Percentiles rank a stretch among this genome's conserved stretches.
Conservation (phyloP, 2,797 vertebrate genomes). For the Calcarius lapponicus region DNA sequence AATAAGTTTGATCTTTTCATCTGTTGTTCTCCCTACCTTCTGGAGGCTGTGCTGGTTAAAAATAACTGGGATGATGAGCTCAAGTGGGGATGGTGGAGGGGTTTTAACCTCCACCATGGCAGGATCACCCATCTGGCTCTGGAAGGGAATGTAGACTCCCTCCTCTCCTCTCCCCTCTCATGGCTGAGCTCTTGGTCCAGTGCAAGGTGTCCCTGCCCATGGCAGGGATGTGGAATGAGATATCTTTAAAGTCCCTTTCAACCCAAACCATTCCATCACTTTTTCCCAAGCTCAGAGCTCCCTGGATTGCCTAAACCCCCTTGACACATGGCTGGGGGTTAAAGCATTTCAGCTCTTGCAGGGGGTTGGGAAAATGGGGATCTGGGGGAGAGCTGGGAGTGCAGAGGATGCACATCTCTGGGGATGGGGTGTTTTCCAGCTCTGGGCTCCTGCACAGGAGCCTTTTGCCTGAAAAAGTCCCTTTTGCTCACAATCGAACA, state of each 20-base stretch:
- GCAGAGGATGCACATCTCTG: not conserved
- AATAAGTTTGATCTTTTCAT: constrained; percentile 50
- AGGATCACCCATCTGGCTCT: rapidly evolving
- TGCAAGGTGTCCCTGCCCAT: not conserved
- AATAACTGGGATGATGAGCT: not conserved
- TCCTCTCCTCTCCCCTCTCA: rapidly evolving
- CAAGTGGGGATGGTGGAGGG: not conserved
- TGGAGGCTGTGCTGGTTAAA: constrained; percentile 36
- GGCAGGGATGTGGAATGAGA: not conserved
- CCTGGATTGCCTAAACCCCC: not conserved
- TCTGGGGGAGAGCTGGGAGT: rapidly evolving
- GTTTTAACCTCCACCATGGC: rapidly evolving
- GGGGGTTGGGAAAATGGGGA: not conserved
- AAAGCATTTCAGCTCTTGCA: rapidly evolving
- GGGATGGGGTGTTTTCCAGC: rapidly evolving
- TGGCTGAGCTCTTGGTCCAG: rapidly evolving
- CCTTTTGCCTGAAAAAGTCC: not conserved
- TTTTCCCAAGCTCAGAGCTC: not conserved
- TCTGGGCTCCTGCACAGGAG: not conserved
- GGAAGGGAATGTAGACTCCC: rapidly evolving
- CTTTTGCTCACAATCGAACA: not conserved
- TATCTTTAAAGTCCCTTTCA: not conserved
- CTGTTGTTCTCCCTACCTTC: constrained; percentile 35
- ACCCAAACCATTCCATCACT: not conserved
- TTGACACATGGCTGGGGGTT: not conserved